A percentile compares a stretch with the other conserved stretches of the same genome.
These are phyloP conservation scores for Nasonia oneida DNA, from an alignment of 2,888 invertebrate species.

Conservation along the genomic window DNA sequence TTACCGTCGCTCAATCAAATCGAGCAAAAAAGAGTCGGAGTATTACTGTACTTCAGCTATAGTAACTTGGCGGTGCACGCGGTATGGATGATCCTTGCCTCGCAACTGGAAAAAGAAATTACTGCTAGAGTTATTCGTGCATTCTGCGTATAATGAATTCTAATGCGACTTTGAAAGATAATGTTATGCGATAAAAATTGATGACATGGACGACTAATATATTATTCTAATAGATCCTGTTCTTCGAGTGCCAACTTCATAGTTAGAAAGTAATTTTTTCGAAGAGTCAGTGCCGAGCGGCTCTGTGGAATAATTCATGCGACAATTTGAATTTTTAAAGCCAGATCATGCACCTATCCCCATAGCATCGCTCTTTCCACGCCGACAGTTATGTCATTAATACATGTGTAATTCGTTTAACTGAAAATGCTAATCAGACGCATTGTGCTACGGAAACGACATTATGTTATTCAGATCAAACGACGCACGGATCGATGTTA, in stretches of 20 bases:
- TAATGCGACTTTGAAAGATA: background rate
- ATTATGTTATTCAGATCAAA: no score
- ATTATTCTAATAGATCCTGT: conserved; percentile 10
- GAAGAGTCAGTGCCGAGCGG: background rate
- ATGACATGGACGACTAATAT: conserved; percentile 12
- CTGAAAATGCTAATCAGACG: background rate
- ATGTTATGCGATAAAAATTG: background rate
- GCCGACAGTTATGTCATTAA: background rate
- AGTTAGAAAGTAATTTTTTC: conserved; percentile 9
- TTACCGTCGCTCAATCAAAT: conserved; percentile 16
- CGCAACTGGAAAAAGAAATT: background rate
- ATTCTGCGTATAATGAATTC: conserved; percentile 2
- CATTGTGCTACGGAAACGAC: no score
- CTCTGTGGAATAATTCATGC: conserved; percentile 3
- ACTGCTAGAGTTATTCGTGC: background rate
- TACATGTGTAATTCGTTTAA: background rate
- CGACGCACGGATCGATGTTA: no score
- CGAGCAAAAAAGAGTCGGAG: background rate
- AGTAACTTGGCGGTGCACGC: no score
- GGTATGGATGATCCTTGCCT: no score
- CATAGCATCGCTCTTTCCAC: background rate
- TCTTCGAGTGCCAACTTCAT: background rate
- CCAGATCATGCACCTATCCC: background rate
- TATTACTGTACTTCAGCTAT: background rate
- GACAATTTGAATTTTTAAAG: conserved; percentile 13